Evolutionary conservation across 2,888 invertebrate species (phyloP).

Genomic region (Drosophila cracens): DNA sequence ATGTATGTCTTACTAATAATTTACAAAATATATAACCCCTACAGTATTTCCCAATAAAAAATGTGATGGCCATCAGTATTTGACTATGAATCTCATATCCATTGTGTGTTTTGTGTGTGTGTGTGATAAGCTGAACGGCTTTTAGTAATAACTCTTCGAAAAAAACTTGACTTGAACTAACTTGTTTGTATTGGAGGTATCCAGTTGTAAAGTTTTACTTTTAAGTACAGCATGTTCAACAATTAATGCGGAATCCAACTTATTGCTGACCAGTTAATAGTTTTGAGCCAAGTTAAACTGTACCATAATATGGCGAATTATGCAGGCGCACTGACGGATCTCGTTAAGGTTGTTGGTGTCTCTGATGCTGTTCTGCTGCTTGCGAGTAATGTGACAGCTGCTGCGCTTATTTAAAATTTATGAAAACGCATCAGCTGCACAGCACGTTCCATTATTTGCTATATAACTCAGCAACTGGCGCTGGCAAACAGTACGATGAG

Average conservation of each 20-base stretch:
- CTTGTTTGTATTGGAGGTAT: not conserved
- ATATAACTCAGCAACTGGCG: conserved; percentile 77
- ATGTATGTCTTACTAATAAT: not conserved
- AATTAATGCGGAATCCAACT: conserved; percentile 35
- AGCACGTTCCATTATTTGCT: conserved; percentile 80
- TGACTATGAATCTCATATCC: not conserved
- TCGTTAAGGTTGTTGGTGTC: conserved; percentile 13
- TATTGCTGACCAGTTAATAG: conserved; percentile 19
- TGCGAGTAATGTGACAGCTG: conserved; percentile 58
- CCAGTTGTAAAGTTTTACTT: not conserved
- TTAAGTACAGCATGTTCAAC: conserved; percentile 22
- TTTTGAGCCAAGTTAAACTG: conserved; percentile 33
- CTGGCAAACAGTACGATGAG: conserved; percentile 66
- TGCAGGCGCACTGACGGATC: conserved; percentile 57
- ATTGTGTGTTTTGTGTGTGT: not conserved
- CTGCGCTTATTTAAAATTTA: conserved; percentile 79
- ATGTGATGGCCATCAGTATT: not conserved
- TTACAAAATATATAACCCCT: not conserved
- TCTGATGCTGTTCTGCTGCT: conserved; percentile 11
- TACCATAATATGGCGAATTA: conserved; percentile 54
- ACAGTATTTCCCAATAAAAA: not conserved
- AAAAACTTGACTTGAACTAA: not conserved
- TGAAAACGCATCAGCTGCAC: conserved; percentile 82
- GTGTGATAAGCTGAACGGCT: not conserved
- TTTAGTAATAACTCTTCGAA: not conserved